These are phyloP conservation scores for Leptodirus hochenwartii DNA, from an alignment of 2,888 invertebrate species.

Conservation along the genomic window DNA sequence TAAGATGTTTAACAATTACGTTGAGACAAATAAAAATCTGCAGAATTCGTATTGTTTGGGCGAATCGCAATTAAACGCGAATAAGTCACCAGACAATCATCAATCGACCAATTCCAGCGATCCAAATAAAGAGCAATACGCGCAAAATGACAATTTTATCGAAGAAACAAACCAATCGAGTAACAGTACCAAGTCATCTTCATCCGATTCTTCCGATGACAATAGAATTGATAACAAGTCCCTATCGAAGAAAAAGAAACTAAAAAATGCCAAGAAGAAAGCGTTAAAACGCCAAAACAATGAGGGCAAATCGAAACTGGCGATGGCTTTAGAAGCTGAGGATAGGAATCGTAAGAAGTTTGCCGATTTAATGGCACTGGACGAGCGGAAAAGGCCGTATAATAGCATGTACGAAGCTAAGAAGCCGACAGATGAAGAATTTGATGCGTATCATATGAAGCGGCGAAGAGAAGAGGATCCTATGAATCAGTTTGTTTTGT, in stretches of 20 bases:
- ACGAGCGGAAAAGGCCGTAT: constrained; percentile 84
- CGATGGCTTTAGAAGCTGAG: constrained; percentile 47
- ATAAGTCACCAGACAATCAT: constrained; percentile 3
- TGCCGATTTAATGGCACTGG: constrained; percentile 45
- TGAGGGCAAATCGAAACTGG: constrained; percentile 34
- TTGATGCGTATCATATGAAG: constrained; percentile 87
- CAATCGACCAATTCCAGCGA: constrained; percentile 2
- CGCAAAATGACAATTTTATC: not conserved
- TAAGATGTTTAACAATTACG: constrained; percentile 15
- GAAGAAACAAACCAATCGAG: not conserved
- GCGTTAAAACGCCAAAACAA: constrained; percentile 21
- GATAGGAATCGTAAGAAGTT: constrained; percentile 40
- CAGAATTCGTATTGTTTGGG: constrained; percentile 78
- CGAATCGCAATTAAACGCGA: constrained; percentile 41
- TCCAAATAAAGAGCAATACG: constrained; percentile 1
- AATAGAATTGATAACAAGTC: constrained; percentile 29
- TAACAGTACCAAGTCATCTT: constrained; percentile 6
- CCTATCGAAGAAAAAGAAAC: constrained; percentile 30
- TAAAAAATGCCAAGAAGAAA: constrained; percentile 27
- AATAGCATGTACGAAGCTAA: constrained; percentile 78
- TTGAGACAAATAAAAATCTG: constrained; percentile 16
- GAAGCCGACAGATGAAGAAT: constrained; percentile 77
- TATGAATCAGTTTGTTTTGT: constrained; percentile 54
- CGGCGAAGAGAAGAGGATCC: constrained; percentile 76
- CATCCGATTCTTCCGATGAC: constrained; percentile 15